Evolutionary conservation across 2,113 vertebrate genomes (phyloP), one percentile per base, ranked within the genome.

Genomic region (Corythaixoides concolor): DNA sequence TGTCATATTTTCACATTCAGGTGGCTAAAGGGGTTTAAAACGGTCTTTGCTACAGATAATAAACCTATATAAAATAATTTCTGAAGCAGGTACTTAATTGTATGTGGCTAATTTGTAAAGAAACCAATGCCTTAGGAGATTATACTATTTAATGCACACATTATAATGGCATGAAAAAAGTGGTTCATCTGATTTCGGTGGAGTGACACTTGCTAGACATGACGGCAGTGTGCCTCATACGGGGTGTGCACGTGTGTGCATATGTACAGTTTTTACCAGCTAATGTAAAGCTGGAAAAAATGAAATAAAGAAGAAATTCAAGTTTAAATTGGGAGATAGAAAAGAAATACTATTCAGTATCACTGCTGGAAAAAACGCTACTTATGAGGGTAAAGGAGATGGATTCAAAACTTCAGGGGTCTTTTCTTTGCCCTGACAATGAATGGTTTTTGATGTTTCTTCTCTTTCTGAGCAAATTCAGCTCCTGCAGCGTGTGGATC

Each of bases 211-310:
- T 45, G n/a, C 4, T 3, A 27, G 56, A 9, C 4, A 7, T 11
- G 8, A 43, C 30, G 33, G 27, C 18, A 52, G 8, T 0, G 4
- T 27, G 15, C 19, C 74, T 33, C 49, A 3, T 7, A 12, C 5
- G 15, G 28, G 11, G 11, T 15, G 1, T 6, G 15, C 6, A 12
- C 0, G 0, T 5, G 18, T 27, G 10, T 6, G 9, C 3, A 6
- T 4, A 63, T 8, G 3, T 4, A 5, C 2, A 8, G 10, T 1
- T 32, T 50, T 17, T 47, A 5, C 4, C 2, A 47, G 24, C 37
- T 67, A 43, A 24, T 22, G 32, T 9, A 49, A 33, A 70, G 15
- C 52, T n/a, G 80, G 23, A 28, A 73, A 55, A 77, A 64, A 28
- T 20, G 67, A 43, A 50, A 30, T 41, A 6, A 60, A 56, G 53